Evolutionary conservation across 1,140 invertebrate genomes (phyloP), one percentile per base, ranked within the genome.

Genomic region (Leucophenga varia): DNA sequence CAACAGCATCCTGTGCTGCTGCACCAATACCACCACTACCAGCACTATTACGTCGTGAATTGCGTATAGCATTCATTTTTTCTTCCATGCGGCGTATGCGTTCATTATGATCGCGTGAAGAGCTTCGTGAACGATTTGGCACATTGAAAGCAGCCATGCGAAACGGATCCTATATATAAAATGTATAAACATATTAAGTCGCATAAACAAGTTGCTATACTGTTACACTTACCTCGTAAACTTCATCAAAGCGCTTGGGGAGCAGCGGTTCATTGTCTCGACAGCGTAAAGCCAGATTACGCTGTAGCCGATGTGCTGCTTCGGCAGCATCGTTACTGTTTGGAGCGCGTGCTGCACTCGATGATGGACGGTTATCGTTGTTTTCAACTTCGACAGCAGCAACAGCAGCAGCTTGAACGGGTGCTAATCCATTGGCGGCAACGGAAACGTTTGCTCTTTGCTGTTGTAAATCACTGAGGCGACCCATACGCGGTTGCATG

Each of bases 141-240:
- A 71, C 69, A 52, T 72, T 72, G 14, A 75, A 75, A 12, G 72
- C 72, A 28, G 72, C 72, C 72, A 75, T 75, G 5, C 69, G 64
- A 40, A 75, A 71, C 2, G 65, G 72, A 58, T 74, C 72, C 65
- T 74, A 21, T 10, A 19, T 25, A 25, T 25, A 25, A 25, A 25
- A 25, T 25, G 22, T 10, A 10, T 5, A 5, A 25, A n/a, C n/a
- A n/a, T n/a, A n/a, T n/a, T n/a, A n/a, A 30, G 25, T 30, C 25
- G n/a, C 7, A 30, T 30, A 30, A 8, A 30, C 7, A 30, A 30
- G n/a, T 8, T n/a, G 25, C 12, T 30, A 30, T 30, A 30, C 7
- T 42, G 25, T 7, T 31, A 0, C 2, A 35, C 55, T 54, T 6
- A 72, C 68, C 51, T 74, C 71, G 34, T 67, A 68, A 14, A 65